Evolutionary conservation across 2,888 invertebrate genomes (phyloP).

Genomic region (Seira musarum): DNA sequence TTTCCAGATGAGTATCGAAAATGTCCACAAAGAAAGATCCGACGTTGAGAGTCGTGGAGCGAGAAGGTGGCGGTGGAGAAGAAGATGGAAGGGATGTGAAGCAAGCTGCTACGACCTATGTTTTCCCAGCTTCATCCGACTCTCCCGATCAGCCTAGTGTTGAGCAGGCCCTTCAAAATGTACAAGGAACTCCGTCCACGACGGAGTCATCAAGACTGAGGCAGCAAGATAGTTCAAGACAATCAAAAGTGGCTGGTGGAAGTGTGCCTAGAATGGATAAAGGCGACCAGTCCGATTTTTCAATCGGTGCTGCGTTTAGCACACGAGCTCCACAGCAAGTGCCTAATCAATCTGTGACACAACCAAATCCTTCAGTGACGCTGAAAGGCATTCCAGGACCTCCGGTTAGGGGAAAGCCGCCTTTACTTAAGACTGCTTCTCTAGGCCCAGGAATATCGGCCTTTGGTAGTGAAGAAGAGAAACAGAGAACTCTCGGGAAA

Average conservation of each 20-base stretch:
- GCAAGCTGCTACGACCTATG: constrained; percentile 62
- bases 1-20: constrained; percentile 68
- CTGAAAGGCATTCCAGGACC: constrained; percentile 48
- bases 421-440: constrained; percentile 63
- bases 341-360: constrained; percentile 2
- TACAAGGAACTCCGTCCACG: constrained; percentile 1
- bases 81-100: constrained; percentile 3
- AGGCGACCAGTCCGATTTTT: constrained; percentile 14
- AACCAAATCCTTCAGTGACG: constrained; percentile 31
- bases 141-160: constrained; percentile 48
- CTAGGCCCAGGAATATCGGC: constrained; percentile 66
- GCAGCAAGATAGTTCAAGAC: constrained; percentile 3
- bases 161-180: constrained; percentile 16
- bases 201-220: constrained; percentile 27
- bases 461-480: constrained; percentile 62
- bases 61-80: constrained; percentile 36
- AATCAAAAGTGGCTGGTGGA: background rate
- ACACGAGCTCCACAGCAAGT: constrained; percentile 34
- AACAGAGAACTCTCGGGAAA: constrained; percentile 39
- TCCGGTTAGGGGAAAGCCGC: constrained; percentile 52
- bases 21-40: constrained; percentile 68
- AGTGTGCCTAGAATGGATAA: background rate
- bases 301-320: constrained; percentile 42
- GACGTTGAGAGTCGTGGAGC: constrained; percentile 56
- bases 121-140: constrained; percentile 66